Evolutionary conservation across 2,797 vertebrate genomes (phyloP).

Genomic region (Pipistrellus pipistrellus): DNA sequence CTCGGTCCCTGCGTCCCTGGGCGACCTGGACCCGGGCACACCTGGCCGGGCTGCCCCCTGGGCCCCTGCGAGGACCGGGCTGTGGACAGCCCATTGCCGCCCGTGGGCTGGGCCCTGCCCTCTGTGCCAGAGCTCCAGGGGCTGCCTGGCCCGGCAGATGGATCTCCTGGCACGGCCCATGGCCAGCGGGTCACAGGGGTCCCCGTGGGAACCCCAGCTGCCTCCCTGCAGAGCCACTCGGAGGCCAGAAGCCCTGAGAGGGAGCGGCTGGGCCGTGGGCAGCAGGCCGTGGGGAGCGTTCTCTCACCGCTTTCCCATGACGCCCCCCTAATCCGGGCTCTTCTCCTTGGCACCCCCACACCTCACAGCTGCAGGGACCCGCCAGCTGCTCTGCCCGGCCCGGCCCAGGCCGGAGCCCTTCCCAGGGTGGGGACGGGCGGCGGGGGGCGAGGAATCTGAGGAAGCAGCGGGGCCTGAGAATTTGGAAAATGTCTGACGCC

Average conservation of each 20-base stretch:
- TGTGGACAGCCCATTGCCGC: accelerated
- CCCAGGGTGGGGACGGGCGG: conserved; percentile 61
- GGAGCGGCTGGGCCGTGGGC: not conserved
- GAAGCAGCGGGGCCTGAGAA: conserved; percentile 76
- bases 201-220: not conserved
- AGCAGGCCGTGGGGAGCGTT: conserved; percentile 14
- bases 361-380: conserved; percentile 71
- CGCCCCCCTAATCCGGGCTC: conserved; percentile 57
- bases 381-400: conserved; percentile 68
- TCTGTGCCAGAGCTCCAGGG: not conserved
- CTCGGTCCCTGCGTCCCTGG: not conserved
- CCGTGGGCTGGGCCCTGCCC: not conserved
- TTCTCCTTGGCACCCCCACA: conserved; percentile 63
- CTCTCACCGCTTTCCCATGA: conserved; percentile 76
- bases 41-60: not conserved
- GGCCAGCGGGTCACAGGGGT: not conserved
- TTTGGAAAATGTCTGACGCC: conserved; percentile 71
- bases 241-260: not conserved
- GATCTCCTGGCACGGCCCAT: not conserved
- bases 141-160: too few species aligned
- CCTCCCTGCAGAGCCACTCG: not conserved
- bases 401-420: conserved; percentile 36
- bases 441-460: conserved; percentile 61
- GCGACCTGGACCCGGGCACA: not conserved
- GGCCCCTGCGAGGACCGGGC: not conserved